Conservation (phyloP, 2,113 vertebrate species). For the Phalacrocorax aristotelis region DNA sequence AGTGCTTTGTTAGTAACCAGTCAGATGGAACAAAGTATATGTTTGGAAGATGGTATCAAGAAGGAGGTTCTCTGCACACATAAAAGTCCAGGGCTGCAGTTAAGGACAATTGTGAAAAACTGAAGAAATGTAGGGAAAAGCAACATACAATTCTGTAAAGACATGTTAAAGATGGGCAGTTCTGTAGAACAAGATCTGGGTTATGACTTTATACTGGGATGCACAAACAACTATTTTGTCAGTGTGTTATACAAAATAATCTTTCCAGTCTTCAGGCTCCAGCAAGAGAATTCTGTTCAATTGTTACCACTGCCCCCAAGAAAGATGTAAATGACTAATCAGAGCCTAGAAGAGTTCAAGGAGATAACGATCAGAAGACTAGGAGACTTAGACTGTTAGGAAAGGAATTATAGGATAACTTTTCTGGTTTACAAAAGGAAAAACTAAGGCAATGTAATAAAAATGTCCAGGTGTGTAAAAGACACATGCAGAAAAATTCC, state of each 20-base stretch:
- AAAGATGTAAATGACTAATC: not conserved
- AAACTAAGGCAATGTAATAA: not conserved
- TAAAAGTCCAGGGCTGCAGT: not conserved
- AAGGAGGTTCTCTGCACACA: not conserved
- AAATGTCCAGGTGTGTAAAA: not conserved
- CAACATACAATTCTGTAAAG: not conserved
- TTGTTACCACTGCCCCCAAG: not conserved
- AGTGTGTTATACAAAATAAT: not conserved
- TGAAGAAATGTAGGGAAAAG: not conserved
- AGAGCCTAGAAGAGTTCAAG: not conserved
- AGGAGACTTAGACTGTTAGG: not conserved
- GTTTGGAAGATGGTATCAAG: not conserved
- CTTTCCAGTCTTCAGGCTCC: not conserved
- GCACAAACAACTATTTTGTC: not conserved
- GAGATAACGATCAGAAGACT: not conserved
- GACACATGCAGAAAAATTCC: not conserved
- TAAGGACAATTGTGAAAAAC: not conserved
- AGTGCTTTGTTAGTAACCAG: not conserved
- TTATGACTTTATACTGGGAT: not conserved
- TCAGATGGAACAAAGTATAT: not conserved
- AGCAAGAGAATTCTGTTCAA: not conserved
- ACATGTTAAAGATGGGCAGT: not conserved
- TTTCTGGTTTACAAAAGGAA: not conserved
- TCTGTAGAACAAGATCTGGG: not conserved
- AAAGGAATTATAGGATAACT: not conserved